Evolutionary conservation across 1,140 invertebrate species (phyloP), one percentile per base, ranked within the genome.

Genomic region (Stenopsyche tienmushanensis): DNA sequence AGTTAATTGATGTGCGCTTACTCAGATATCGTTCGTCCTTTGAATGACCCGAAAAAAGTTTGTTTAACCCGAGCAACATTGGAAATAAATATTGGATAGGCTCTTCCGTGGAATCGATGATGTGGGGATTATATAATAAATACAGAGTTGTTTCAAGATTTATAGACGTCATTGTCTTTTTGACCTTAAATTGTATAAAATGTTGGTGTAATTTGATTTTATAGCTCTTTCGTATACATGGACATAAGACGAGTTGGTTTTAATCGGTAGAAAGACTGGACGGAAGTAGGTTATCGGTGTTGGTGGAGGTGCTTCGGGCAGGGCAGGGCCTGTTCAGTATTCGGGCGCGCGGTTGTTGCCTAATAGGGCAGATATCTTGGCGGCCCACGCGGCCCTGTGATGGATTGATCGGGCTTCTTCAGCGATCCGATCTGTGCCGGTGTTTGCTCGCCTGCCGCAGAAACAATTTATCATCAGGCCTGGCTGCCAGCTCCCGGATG

Each of bases 1-100:
- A 53, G 57, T 62, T 69, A 69, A 69, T 69, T 69, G 67, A 69
- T 69, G 67, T 52, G 20, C 47, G 57, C 59, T 64, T 62, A 62
- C 34, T 65, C 67, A 65, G 67, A 64, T 50, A 57, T 65, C 66
- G 58, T 57, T 58, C 57, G 44, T 18, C 23, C 23, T 62, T 20
- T 20, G 13, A 18, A 7, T 18, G 25, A 34, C 25, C 49, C 20
- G 26, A 26, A 17, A 52, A 62, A 62, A 60, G 42, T 60, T 60
- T 17, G 20, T 15, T 47, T 15, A 34, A 47, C 41, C 57, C 47
- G 41, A 47, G 44, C 42, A 60, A 47, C n/a, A 21, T 57, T 39
- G 44, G 10, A 15, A 47, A 47, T 47, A 47, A 47, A 47, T 47
- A 47, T 15, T 34, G 29, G 29, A 34, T 34, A 5, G n/a, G 29